Base-by-base conservation (phyloP, 2,888 invertebrate genomes). In the Trichopria drosophilae region DNA sequence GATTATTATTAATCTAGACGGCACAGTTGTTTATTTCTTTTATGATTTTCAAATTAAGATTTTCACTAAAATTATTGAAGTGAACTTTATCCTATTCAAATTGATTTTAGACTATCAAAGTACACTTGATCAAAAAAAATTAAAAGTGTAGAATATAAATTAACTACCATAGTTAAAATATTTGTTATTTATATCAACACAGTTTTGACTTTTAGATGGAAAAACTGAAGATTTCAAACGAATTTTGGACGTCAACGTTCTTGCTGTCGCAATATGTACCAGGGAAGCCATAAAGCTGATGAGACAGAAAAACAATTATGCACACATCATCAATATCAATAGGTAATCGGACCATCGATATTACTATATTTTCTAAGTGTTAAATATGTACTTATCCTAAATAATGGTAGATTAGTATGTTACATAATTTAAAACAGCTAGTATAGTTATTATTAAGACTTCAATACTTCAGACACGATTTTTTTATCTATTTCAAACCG, bases 321-420 rank as follows among this genome's bases (percentile, higher is more conserved):
- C 83, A 0, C 84, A 85, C 57, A 80, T 85, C 53, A 76, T 86
- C 42, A 78, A 83, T 43, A 77, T 85, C 45, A 83, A 81, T 68
- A 85, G 84, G 84, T 82, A 62, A 58, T 32, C 13, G 2, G 2
- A 10, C 13, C n/a, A n/a, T n/a, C n/a, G n/a, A n/a, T n/a, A n/a
- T n/a, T n/a, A n/a, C n/a, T n/a, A n/a, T n/a, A n/a, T n/a, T n/a
- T n/a, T n/a, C n/a, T n/a, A n/a, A n/a, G n/a, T n/a, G n/a, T n/a
- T n/a, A n/a, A n/a, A n/a, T n/a, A n/a, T n/a, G n/a, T n/a, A n/a
- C n/a, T n/a, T n/a, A n/a, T n/a, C n/a, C n/a, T n/a, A n/a, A n/a
- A n/a, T n/a, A n/a, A n/a, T n/a, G n/a, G n/a, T n/a, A n/a, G n/a
- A n/a, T 10, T 53, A 28, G n/a, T 24, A 19, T 23, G 6, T 24